Base-by-base conservation (phyloP, 1,140 invertebrate species). In the Nomia melanderi region DNA sequence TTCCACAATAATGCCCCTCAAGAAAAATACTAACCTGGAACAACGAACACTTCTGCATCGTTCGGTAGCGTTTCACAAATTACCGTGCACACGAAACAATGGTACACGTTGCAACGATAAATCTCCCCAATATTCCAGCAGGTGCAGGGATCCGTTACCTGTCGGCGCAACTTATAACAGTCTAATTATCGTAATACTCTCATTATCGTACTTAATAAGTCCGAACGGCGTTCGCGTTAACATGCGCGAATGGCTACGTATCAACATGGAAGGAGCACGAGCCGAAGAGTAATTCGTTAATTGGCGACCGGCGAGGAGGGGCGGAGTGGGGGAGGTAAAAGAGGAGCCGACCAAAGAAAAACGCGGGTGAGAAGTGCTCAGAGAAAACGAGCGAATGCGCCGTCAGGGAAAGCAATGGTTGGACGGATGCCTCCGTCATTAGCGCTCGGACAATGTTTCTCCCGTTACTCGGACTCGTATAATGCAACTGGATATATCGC, bases 401-500 rank as follows among this genome's bases (percentile, higher is more conserved):
- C 7, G 57, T 6, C 31, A 17, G 20, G 41, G 25, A 29, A 20
- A 36, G 59, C 29, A 12, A 8, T 9, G 39, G 17, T 17, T 25
- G 62, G 72, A 66, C 25, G 75, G 39, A 41, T 25, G 67, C 63
- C 77, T 54, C 62, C 67, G 77, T 80, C 81, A 77, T 83, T 84
- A 83, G 54, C 67, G 77, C 72, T 56, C 53, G 77, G 63, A 64
- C 72, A 57, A 76, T 72, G 78, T 71, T 84, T 77, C 63, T 64
- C 50, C 44, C 25, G 72, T 75, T 54, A 47, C 59, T 65, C 70
- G 23, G 59, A 41, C 60, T 71, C 54, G 65, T 67, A 75, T 83
- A 83, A 82, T 79, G 80, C 67, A 71, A 78, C 64, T 63, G n/a
- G 63, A 75, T 84, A 70, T 50, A 83, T 79, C 69, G 76, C 31